phyloP scores from a whole-genome alignment of 2,113 vertebrate genomes.

The Pantherophis guttatus region DNA sequence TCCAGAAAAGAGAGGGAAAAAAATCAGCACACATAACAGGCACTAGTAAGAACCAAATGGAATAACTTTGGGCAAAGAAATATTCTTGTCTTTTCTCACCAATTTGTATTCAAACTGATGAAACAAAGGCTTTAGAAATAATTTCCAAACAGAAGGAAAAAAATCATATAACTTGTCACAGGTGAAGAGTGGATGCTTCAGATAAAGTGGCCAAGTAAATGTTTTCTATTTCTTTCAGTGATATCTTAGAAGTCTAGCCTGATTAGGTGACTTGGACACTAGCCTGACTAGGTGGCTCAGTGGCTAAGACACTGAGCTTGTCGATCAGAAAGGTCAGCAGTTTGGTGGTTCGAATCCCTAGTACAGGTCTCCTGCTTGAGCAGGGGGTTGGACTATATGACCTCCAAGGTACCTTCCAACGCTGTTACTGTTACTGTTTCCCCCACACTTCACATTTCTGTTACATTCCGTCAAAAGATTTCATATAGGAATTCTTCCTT shows the following conservation, averaged over 20 bases:
- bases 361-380: too few species aligned
- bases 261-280: too few species aligned
- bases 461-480: background rate
- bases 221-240: background rate
- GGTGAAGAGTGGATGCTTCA: background rate
- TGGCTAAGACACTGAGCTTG: too few species aligned
- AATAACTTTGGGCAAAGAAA: background rate
- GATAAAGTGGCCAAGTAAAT: background rate
- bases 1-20: background rate
- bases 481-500: background rate
- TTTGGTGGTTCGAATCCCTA: too few species aligned
- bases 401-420: too few species aligned
- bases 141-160: background rate
- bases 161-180: background rate
- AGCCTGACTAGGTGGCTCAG: too few species aligned
- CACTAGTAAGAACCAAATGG: background rate
- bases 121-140: background rate
- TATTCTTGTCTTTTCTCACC: background rate
- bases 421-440: background rate
- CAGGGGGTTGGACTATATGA: too few species aligned
- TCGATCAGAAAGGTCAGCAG: too few species aligned
- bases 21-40: background rate
- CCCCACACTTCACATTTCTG: background rate
- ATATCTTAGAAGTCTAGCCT: background rate
- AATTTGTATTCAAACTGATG: background rate